These are phyloP conservation scores for Spialia ferax DNA, from an alignment of 2,888 invertebrate genomes.

Conservation along the genomic window DNA sequence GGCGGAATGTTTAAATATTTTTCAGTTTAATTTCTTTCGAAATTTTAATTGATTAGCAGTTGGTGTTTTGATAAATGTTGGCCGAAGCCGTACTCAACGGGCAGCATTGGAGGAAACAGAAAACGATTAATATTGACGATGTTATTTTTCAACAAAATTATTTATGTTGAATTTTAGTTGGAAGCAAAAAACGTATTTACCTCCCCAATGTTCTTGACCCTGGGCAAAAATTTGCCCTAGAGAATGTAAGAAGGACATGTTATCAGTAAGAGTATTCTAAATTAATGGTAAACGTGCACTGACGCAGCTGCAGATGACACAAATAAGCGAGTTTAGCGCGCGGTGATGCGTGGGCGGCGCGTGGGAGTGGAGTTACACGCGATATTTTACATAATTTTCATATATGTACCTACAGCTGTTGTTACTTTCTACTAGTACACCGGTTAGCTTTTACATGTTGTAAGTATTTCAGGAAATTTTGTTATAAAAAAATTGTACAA, in stretches of 20 bases:
- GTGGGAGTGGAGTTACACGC: constrained; percentile 44
- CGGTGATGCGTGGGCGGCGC: constrained; percentile 39
- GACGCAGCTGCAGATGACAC: constrained; percentile 46
- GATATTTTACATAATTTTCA: constrained; percentile 37
- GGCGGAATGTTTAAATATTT: constrained; percentile 1
- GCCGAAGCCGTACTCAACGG: constrained; percentile 11
- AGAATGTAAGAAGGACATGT: constrained; percentile 35
- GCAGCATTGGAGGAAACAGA: constrained; percentile 12
- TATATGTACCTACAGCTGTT: constrained; percentile 25
- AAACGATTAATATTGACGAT: constrained; percentile 8
- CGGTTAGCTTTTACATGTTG: not conserved
- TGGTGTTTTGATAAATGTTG: constrained; percentile 10
- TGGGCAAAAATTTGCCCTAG: constrained; percentile 37
- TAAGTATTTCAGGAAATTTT: not conserved
- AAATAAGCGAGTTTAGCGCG: constrained; percentile 49
- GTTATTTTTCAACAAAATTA: constrained; percentile 13
- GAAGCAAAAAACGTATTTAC: constrained; percentile 35
- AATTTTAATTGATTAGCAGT: constrained; percentile 1
- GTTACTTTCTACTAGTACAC: constrained; percentile 12
- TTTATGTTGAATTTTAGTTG: constrained; percentile 6
- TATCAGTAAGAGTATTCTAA: constrained; percentile 42
- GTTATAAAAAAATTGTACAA: not conserved
- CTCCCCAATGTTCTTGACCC: constrained; percentile 36
- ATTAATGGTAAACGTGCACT: constrained; percentile 49
- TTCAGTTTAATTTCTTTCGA: not conserved